These are phyloP conservation scores for Oncopodura yosiiana DNA, from an alignment of 1,140 invertebrate species.

Conservation along the genomic window DNA sequence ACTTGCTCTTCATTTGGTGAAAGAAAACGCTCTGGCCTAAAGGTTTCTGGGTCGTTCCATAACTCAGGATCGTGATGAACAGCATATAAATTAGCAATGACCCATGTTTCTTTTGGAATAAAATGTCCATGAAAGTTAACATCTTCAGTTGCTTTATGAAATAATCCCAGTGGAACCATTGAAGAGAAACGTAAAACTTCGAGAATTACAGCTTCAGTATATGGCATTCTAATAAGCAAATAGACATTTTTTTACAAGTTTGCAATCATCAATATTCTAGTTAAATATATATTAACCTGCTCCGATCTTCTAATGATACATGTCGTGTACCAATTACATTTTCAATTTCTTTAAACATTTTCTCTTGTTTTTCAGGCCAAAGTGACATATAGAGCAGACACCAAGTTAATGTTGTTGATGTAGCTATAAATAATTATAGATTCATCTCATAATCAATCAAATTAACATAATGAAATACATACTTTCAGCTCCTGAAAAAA, in stretches of 20 bases:
- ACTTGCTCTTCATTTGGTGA: slow-evolving; percentile 49
- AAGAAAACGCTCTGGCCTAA: slow-evolving; percentile 44
- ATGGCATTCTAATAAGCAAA: slow-evolving; percentile 42
- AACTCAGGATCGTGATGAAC: slow-evolving; percentile 40
- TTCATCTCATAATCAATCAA: too few species aligned
- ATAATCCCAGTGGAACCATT: slow-evolving; percentile 11
- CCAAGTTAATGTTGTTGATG: slow-evolving; percentile 37
- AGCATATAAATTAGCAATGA: slow-evolving; percentile 41
- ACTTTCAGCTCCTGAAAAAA: slow-evolving; percentile 39
- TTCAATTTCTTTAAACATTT: slow-evolving; percentile 16
- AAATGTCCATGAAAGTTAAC: slow-evolving; percentile 34
- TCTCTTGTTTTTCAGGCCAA: slow-evolving; percentile 2
- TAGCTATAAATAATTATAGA: too few species aligned
- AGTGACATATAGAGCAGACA: slow-evolving; percentile 10
- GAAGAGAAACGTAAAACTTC: slow-evolving; percentile 18
- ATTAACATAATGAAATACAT: too few species aligned
- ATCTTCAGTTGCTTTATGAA: slow-evolving; percentile 16
- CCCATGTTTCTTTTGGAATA: slow-evolving; percentile 39
- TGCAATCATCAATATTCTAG: background rate
- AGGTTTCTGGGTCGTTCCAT: slow-evolving; percentile 42
- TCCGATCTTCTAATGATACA: background rate
- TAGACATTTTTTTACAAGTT: background rate
- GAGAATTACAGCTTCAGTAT: slow-evolving; percentile 25
- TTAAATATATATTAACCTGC: background rate
- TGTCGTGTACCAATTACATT: background rate